Conservation (phyloP, 2,113 vertebrate genomes). For the Manacus vitellinus region DNA sequence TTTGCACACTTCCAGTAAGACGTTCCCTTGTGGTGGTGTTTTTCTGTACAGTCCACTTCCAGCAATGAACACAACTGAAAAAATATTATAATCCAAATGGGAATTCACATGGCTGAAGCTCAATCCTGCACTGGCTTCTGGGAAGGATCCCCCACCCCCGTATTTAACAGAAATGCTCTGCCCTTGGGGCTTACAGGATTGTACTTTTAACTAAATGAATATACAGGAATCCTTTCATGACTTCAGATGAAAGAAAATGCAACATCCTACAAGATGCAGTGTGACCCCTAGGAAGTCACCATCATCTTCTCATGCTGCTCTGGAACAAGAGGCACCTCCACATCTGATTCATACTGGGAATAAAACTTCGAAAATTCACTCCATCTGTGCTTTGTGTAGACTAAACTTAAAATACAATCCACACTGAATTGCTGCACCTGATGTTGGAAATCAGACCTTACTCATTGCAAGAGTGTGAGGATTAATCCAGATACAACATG, state of each 20-base stretch:
- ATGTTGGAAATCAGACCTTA: neutral
- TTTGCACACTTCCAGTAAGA: conserved; percentile 85
- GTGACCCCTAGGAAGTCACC: neutral
- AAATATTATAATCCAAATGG: conserved; percentile 24
- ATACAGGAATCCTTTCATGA: neutral
- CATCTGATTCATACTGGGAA: neutral
- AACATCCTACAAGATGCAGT: neutral
- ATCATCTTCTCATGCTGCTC: neutral
- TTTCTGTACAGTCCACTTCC: conserved; percentile 91
- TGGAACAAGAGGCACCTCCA: neutral
- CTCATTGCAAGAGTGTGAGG: neutral
- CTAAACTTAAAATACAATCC: neutral
- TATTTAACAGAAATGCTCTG: neutral
- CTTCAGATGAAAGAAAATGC: neutral
- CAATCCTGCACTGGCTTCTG: neutral
- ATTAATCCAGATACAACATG: neutral
- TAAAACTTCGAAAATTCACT: neutral
- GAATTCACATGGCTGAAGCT: neutral
- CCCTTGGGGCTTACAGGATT: neutral
- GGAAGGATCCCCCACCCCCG: neutral
- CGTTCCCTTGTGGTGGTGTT: conserved; percentile 88
- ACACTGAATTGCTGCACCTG: neutral
- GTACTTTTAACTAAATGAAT: neutral
- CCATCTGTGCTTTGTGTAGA: neutral
- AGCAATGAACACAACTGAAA: conserved; percentile 88